Percentiles rank a stretch among this genome's conserved stretches.
These are phyloP conservation scores for Ostrea edulis DNA, from an alignment of 1,140 invertebrate genomes.

Conservation along the genomic window DNA sequence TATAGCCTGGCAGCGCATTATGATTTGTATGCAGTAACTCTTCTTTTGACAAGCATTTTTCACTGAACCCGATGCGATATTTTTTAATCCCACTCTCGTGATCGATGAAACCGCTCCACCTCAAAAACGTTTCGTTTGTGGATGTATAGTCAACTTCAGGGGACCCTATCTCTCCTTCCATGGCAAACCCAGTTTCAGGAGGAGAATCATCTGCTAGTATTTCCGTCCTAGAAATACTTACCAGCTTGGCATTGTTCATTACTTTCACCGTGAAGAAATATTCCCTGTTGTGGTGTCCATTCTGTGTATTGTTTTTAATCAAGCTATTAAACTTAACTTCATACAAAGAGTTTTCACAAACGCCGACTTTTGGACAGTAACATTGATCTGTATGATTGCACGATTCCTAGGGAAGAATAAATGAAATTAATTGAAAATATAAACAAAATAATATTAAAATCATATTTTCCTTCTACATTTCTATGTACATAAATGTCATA, in stretches of 20 bases:
- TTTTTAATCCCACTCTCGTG: slow-evolving; percentile 64
- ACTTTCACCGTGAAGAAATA: slow-evolving; percentile 58
- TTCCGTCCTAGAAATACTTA: slow-evolving; percentile 39
- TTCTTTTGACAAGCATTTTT: slow-evolving; percentile 52
- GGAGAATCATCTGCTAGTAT: slow-evolving; percentile 60
- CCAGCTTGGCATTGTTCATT: slow-evolving; percentile 56
- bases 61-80: slow-evolving; percentile 56
- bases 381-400: slow-evolving; percentile 40
- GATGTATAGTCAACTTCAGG: slow-evolving; percentile 65
- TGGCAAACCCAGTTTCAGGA: slow-evolving; percentile 56
- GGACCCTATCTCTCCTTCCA: slow-evolving; percentile 53
- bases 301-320: slow-evolving; percentile 43
- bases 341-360: slow-evolving; percentile 52
- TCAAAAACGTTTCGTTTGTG: slow-evolving; percentile 37
- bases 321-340: slow-evolving; percentile 45
- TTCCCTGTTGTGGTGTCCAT: slow-evolving; percentile 57
- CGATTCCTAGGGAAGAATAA: not conserved
- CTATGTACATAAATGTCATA: not conserved
- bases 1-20: not conserved
- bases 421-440: not conserved
- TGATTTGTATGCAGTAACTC: not conserved
- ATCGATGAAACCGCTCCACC: slow-evolving; percentile 66
- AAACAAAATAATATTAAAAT: not conserved
- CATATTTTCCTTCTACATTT: no score
- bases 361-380: slow-evolving; percentile 60